Conservation (phyloP, 1,140 invertebrate species). For the Gonatopus flavifemur region DNA sequence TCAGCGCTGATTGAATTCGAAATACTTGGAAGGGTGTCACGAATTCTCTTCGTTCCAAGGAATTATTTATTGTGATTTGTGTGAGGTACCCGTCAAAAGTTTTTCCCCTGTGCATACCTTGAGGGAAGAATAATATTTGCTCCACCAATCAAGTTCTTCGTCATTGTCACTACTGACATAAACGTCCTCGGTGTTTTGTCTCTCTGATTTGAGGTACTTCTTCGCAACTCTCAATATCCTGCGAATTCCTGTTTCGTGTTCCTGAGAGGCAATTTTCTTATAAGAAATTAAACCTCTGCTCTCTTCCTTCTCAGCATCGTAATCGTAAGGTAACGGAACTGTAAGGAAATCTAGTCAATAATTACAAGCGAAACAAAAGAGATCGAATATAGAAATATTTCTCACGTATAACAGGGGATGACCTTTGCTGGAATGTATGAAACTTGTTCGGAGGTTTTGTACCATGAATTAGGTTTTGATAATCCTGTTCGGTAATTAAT, state of each 20-base stretch:
- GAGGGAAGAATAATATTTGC: constrained; percentile 71
- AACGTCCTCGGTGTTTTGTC: constrained; percentile 10
- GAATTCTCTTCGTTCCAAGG: too few relatives aligned
- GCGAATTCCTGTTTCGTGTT: constrained; percentile 19
- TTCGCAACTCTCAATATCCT: constrained; percentile 22
- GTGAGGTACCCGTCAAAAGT: too few relatives aligned
- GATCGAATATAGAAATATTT: constrained; percentile 4
- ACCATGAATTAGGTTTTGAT: constrained; percentile 37
- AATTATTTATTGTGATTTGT: too few relatives aligned
- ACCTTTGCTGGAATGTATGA: neutral
- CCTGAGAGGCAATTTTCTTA: constrained; percentile 24
- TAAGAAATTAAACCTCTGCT: constrained; percentile 38
- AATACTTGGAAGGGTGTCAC: too few relatives aligned
- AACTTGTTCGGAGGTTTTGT: constrained; percentile 18
- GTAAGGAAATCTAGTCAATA: too few relatives aligned
- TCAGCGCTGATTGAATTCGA: neutral
- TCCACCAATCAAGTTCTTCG: constrained; percentile 75
- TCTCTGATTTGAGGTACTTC: constrained; percentile 14
- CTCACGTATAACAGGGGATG: too few relatives aligned
- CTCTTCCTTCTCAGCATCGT: constrained; percentile 36
- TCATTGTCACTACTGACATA: constrained; percentile 42
- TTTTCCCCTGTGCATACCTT: too few relatives aligned
- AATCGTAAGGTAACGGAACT: constrained; percentile 29
- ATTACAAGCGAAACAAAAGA: neutral
- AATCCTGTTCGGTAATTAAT: constrained; percentile 47